Percentiles rank a stretch among this genome's conserved stretches.
These are phyloP conservation scores for Cydia splendana DNA, from an alignment of 1,140 invertebrate species.

Conservation along the genomic window DNA sequence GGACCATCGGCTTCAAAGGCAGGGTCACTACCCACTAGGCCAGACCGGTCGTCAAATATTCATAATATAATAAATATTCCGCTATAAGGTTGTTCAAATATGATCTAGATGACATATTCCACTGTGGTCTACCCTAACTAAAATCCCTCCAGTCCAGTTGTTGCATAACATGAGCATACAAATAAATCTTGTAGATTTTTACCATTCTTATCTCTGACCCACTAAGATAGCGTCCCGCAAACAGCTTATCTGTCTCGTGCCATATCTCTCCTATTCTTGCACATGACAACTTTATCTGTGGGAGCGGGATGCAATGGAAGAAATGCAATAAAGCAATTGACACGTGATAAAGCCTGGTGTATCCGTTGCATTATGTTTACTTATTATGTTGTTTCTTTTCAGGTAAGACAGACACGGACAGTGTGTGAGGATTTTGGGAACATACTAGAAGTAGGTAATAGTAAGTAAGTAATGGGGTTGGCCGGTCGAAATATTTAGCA, in stretches of 20 bases:
- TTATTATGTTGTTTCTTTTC: conserved; percentile 26
- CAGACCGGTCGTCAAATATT: no score
- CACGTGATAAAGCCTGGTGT: conserved; percentile 9
- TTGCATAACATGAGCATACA: conserved; percentile 5
- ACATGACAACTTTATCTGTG: not conserved
- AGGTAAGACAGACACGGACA: not conserved
- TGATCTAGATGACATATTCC: not conserved
- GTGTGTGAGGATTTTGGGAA: not conserved
- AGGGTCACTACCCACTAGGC: no score
- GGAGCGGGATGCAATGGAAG: not conserved
- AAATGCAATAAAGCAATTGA: conserved; percentile 31
- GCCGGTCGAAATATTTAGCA: no score
- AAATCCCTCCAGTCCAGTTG: not conserved
- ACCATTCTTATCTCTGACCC: conserved; percentile 48
- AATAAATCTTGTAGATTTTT: conserved; percentile 39
- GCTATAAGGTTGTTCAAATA: no score
- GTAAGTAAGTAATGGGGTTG: not conserved
- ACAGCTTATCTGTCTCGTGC: conserved; percentile 32
- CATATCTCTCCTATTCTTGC: not conserved
- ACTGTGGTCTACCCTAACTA: not conserved
- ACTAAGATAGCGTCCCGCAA: conserved; percentile 48
- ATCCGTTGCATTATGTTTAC: conserved; percentile 31
- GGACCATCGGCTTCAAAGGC: no score
- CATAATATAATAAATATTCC: no score
- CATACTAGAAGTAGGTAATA: not conserved